Percentiles rank a stretch among this genome's conserved stretches.
These are phyloP conservation scores for Megaustenia siamemsis DNA, from an alignment of 2,888 invertebrate species.

Conservation along the genomic window DNA sequence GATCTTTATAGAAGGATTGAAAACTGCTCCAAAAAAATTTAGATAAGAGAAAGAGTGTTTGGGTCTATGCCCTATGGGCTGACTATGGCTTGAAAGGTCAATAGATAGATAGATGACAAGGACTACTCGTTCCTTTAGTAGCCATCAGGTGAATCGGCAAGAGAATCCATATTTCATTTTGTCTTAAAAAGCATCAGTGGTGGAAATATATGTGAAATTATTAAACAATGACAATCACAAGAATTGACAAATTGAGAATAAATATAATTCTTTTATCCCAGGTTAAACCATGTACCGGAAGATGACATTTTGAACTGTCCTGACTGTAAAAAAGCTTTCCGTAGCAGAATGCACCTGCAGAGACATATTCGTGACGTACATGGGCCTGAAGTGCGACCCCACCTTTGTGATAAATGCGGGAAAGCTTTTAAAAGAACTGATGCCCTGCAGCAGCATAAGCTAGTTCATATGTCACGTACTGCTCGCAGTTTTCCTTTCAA, in stretches of 20 bases:
- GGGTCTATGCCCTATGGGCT: too few species aligned
- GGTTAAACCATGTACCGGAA: conserved; percentile 5
- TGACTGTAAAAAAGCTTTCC: conserved; percentile 79
- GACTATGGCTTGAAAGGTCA: too few species aligned
- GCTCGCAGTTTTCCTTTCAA: conserved; percentile 65
- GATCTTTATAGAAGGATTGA: too few species aligned
- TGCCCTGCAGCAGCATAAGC: conserved; percentile 81
- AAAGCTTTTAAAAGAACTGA: conserved; percentile 82
- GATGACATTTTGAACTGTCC: conserved; percentile 64
- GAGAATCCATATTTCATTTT: too few species aligned
- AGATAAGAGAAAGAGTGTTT: too few species aligned
- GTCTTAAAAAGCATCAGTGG: neutral
- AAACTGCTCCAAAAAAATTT: too few species aligned
- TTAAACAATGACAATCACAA: neutral
- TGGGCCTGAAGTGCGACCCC: conserved; percentile 81
- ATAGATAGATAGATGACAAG: too few species aligned
- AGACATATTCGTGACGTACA: conserved; percentile 81
- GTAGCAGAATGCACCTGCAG: conserved; percentile 78
- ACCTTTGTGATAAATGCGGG: conserved; percentile 82
- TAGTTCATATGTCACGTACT: conserved; percentile 78
- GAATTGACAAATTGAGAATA: too few species aligned
- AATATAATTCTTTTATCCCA: neutral
- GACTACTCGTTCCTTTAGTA: too few species aligned
- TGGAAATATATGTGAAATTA: neutral
- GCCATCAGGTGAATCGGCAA: too few species aligned